Evolutionary conservation across 2,113 vertebrate genomes (phyloP), one percentile per base, ranked within the genome.

Genomic region (Hiodon tergisus): DNA sequence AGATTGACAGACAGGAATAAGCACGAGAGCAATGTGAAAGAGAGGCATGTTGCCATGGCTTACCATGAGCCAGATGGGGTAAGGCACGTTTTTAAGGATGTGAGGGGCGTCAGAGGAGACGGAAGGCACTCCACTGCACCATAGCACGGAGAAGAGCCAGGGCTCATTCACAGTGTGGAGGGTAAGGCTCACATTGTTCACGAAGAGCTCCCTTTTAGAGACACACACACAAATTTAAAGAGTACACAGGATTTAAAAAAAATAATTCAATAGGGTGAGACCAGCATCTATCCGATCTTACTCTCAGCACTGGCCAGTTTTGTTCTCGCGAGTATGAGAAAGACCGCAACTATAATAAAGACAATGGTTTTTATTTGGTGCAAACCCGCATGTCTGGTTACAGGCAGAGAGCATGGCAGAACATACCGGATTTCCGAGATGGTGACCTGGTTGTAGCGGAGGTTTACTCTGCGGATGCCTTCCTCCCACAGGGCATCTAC

Each of bases 131-230:
- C 95, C 95, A 0, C 94, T 89, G 0, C 96, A 98, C 96, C 96
- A 98, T n/a, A 99, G 89, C 84, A 98, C 83, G 0, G 96, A 98
- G 88, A 89, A 98, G 0, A 98, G 88, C 97, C 96, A 98, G 0
- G 95, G 95, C 4, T 95, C 89, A 0, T 98, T 98, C 86, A 99
- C 92, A 0, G 91, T 91, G 89, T 94, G 95, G 59, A 97, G 91
- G 53, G 93, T 97, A 73, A 98, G 88, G 0, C 91, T 95, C 81
- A 98, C 83, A 81, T 96, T 95, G 4, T 86, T 87, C 55, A 85
- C 74, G 0, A 86, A 54, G 1, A 93, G 96, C 74, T 92, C 87
- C 86, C 97, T 99, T 87, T 50, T 6, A n/a, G 55, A 75, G 31
- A 62, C 3, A 69, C 0, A 62, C 0, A 68, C 53, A 75, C 59